Evolutionary conservation across 1,140 invertebrate genomes (phyloP).

Genomic region (Bathynomus jamesi): DNA sequence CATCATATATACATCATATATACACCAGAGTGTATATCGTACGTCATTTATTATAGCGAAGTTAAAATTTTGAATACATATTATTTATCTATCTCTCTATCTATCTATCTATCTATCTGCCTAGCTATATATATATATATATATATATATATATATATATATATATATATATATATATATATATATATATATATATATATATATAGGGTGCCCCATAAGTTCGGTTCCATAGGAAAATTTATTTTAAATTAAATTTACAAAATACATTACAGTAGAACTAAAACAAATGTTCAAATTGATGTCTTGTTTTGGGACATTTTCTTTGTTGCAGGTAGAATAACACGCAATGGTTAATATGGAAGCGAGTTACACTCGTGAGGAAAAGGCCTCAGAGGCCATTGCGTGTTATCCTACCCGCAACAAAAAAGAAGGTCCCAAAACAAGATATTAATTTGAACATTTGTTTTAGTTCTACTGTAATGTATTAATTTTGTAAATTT

Average conservation of each 20-base stretch:
- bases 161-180: neutral
- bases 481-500: no score
- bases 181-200: neutral
- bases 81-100: slow-evolving; percentile 19
- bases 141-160: neutral
- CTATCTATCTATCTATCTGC: neutral
- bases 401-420: no score
- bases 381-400: no score
- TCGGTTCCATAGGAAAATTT: neutral
- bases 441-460: no score
- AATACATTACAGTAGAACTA: no score
- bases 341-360: no score
- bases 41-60: neutral
- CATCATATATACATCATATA: neutral
- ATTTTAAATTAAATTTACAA: neutral
- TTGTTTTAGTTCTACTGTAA: no score
- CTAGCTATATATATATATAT: neutral
- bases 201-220: neutral
- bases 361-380: no score
- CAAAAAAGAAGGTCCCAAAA: no score
- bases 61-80: neutral
- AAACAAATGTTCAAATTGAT: no score
- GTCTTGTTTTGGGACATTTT: no score
- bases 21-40: neutral
- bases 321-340: no score